These are phyloP conservation scores for Drosophila nr. perissopoda DNA, from an alignment of 2,888 invertebrate genomes.

Conservation along the genomic window DNA sequence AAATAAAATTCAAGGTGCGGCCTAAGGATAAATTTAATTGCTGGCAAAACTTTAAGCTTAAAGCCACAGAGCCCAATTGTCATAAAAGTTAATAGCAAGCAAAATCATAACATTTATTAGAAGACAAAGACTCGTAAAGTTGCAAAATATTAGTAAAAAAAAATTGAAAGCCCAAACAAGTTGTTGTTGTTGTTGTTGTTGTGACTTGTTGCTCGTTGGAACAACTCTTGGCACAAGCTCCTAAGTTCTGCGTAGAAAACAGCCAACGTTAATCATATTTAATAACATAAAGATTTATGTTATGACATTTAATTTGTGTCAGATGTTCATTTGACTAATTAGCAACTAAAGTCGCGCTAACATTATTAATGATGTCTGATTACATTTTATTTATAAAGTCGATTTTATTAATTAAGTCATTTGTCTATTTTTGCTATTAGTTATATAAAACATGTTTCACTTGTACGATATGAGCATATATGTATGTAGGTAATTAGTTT, in stretches of 20 bases:
- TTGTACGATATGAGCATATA: slow-evolving; percentile 11
- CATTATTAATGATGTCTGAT: slow-evolving; percentile 19
- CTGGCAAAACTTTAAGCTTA: slow-evolving; percentile 19
- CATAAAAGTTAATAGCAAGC: slow-evolving; percentile 34
- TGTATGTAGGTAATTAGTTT: not conserved
- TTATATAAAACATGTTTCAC: slow-evolving; percentile 33
- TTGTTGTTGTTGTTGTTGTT: slow-evolving; percentile 6
- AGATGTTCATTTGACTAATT: slow-evolving; percentile 46
- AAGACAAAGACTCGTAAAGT: not conserved
- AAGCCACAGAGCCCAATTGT: slow-evolving; percentile 36
- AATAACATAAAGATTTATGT: slow-evolving; percentile 45
- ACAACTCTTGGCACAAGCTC: slow-evolving; percentile 23
- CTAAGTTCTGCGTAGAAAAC: slow-evolving; percentile 15
- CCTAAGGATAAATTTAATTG: slow-evolving; percentile 48
- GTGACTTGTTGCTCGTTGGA: not conserved
- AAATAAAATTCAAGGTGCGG: slow-evolving; percentile 62
- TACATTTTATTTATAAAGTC: slow-evolving; percentile 24
- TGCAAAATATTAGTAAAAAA: not conserved
- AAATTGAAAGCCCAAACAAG: slow-evolving; percentile 11
- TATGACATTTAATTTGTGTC: slow-evolving; percentile 77
- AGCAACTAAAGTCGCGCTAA: slow-evolving; percentile 33
- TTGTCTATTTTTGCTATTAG: slow-evolving; percentile 49
- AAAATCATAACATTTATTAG: not conserved
- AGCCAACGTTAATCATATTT: not conserved
- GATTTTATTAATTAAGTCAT: slow-evolving; percentile 63